Percentiles rank a stretch among this genome's conserved stretches.
Conservation (phyloP, 35 echinoderm and acorn worm species). For the Acanthaster planci region DNA sequence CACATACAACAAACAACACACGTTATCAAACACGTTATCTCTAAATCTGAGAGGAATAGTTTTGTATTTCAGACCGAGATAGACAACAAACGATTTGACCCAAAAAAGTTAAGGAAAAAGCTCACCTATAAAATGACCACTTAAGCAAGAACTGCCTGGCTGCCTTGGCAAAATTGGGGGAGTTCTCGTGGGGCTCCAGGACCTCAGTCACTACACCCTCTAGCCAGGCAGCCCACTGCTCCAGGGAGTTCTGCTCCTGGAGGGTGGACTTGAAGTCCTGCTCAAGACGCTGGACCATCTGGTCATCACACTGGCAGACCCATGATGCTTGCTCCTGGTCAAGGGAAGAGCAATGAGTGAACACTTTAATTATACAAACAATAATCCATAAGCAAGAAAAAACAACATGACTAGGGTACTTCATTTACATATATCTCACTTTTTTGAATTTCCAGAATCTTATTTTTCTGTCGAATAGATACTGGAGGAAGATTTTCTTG, state of each 20-base stretch:
- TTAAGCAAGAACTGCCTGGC: constrained; percentile 96
- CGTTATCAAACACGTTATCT: too few relatives aligned
- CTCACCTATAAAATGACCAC: constrained; percentile 99
- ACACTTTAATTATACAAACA: neutral
- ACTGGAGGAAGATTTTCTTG: too few relatives aligned
- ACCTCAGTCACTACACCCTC: constrained; percentile 97
- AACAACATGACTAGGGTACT: too few relatives aligned
- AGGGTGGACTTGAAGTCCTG: constrained; percentile 96
- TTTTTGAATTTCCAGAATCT: too few relatives aligned
- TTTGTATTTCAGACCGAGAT: too few relatives aligned
- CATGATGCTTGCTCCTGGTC: constrained; percentile 96
- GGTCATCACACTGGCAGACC: constrained; percentile 98
- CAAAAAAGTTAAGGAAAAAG: too few relatives aligned
- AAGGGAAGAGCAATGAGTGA: neutral
- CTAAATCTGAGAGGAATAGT: too few relatives aligned
- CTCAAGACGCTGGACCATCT: constrained; percentile 92
- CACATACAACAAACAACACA: too few relatives aligned
- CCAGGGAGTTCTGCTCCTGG: constrained; percentile 96
- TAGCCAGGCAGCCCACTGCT: constrained; percentile 97
- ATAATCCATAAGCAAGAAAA: too few relatives aligned
- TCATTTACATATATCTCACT: too few relatives aligned
- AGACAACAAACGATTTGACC: too few relatives aligned
- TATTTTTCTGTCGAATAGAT: too few relatives aligned
- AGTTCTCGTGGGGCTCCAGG: constrained; percentile 93
- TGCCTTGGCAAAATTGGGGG: constrained; percentile 97